A percentile compares a stretch with the other conserved stretches of the same genome.
Evolutionary conservation across 2,113 vertebrate genomes (phyloP).

Genomic region (Saccopteryx leptura): DNA sequence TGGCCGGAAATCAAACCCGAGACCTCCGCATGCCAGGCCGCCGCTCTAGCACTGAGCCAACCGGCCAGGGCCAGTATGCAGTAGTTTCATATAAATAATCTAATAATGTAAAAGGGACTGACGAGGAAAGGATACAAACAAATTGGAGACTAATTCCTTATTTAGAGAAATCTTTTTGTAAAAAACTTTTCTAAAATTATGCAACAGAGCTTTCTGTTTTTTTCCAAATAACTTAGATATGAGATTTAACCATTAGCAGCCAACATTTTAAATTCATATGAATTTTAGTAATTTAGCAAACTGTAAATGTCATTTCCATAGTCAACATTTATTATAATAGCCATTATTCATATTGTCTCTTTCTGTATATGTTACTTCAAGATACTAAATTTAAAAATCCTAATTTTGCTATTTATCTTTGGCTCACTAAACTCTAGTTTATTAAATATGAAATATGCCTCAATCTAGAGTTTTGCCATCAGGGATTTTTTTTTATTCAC

Average conservation of each 20-base stretch:
- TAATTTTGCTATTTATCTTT: slow-evolving; percentile 61
- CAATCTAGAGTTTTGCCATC: background rate
- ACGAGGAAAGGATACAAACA: background rate
- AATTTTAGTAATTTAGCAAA: background rate
- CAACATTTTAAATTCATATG: background rate
- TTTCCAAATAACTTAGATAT: background rate
- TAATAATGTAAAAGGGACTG: background rate
- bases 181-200: background rate
- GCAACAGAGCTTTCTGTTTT: background rate
- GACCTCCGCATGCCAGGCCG: too few relatives aligned
- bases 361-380: background rate
- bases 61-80: background rate
- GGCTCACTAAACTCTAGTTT: slow-evolving; percentile 41
- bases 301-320: background rate
- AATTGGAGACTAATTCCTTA: background rate
- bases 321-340: background rate
- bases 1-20: too few relatives aligned
- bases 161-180: background rate
- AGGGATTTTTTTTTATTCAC: background rate
- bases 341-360: background rate
- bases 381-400: slow-evolving; percentile 44
- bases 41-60: too few relatives aligned
- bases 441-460: slow-evolving; percentile 23
- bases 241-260: background rate
- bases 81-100: background rate